These are phyloP conservation scores for Agelastica alni DNA, from an alignment of 2,888 invertebrate species.

Conservation along the genomic window DNA sequence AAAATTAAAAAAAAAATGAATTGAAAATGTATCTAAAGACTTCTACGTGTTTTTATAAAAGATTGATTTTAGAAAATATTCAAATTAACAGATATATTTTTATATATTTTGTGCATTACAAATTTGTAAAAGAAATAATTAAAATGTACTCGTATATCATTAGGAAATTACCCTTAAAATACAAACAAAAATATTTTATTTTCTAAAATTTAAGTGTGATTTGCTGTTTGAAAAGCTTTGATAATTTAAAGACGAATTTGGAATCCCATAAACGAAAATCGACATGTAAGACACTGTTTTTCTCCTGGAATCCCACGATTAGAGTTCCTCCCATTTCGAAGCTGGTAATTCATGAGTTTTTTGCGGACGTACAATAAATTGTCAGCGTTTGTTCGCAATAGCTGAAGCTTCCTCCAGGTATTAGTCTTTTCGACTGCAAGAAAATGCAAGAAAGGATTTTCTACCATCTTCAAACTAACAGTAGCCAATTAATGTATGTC, in stretches of 20 bases:
- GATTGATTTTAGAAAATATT: too few species aligned
- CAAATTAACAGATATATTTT: too few species aligned
- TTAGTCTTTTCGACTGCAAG: slow-evolving; percentile 17
- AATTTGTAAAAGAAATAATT: too few species aligned
- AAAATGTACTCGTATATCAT: too few species aligned
- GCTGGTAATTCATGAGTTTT: slow-evolving; percentile 30
- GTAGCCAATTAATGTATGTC: too few species aligned
- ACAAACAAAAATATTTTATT: neutral
- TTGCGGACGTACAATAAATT: slow-evolving; percentile 31
- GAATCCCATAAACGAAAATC: neutral
- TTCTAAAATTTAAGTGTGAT: neutral
- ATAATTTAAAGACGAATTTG: neutral
- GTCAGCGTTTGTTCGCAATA: slow-evolving; percentile 25
- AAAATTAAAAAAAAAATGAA: too few species aligned
- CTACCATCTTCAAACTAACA: too few species aligned
- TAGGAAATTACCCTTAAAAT: neutral
- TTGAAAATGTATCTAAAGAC: too few species aligned
- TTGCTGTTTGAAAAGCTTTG: neutral
- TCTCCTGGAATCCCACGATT: slow-evolving; percentile 13
- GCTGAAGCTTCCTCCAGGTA: slow-evolving; percentile 6
- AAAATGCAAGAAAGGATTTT: too few species aligned
- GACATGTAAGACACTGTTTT: slow-evolving; percentile 10
- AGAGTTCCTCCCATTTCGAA: slow-evolving; percentile 14
- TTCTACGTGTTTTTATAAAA: too few species aligned
- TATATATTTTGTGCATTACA: too few species aligned